A percentile compares a stretch with the other conserved stretches of the same genome.
phyloP scores from a whole-genome alignment of 2,888 invertebrate species.

The Hyposoter didymator region DNA sequence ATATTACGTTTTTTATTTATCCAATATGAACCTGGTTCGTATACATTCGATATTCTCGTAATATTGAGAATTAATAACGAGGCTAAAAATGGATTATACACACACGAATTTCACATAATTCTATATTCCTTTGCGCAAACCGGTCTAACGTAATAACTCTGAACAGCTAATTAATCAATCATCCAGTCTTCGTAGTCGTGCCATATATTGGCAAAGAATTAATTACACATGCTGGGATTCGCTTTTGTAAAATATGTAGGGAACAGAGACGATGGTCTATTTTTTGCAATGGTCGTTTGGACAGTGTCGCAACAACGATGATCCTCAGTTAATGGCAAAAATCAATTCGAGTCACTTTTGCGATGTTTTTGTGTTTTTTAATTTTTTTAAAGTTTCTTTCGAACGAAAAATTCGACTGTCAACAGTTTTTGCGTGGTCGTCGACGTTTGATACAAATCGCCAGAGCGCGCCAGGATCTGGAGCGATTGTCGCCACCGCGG shows the following conservation, averaged over 20 bases:
- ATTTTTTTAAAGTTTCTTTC: neutral
- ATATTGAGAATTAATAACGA: neutral
- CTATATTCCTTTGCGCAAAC: conserved; percentile 7
- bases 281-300: neutral
- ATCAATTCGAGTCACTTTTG: neutral
- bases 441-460: neutral
- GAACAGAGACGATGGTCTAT: neutral
- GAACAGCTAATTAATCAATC: conserved; percentile 10
- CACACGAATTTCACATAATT: neutral
- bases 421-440: neutral
- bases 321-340: neutral
- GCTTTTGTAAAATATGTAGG: neutral
- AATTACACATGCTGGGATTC: neutral
- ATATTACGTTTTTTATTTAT: neutral
- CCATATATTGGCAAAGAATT: conserved; percentile 1
- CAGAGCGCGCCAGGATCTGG: conserved; percentile 26
- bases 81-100: neutral
- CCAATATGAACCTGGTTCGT: neutral
- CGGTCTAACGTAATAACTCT: conserved; percentile 13
- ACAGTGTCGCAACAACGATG: neutral
- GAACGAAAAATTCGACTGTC: neutral
- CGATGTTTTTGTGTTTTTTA: neutral
- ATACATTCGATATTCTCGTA: neutral
- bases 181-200: neutral
- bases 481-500: neutral